Base-by-base conservation (phyloP, 2,113 vertebrate species). In the Oncorhynchus mykiss region DNA sequence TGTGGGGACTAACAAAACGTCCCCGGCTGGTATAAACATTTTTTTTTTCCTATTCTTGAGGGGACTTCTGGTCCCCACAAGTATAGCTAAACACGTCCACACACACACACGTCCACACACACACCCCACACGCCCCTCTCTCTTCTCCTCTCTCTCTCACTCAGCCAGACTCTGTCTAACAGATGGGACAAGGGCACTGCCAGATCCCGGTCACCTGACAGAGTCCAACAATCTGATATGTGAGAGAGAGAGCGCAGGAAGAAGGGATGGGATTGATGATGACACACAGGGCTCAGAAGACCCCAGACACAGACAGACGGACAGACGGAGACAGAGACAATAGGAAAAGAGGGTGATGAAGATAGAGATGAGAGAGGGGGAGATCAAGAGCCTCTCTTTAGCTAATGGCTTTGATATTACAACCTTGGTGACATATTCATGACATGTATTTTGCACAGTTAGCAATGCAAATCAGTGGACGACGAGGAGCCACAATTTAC, bases 141-240 rank as follows among this genome's bases (percentile, higher is more conserved):
- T 68, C 51, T 18, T 31, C 7, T 13, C 27, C 45, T 48, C 27
- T 31, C 0, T 6, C 64, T 72, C 65, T 51, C 74, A 49, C 67
- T 74, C 74, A 71, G 77, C n/a, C 31, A 45, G 54, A 80, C 68
- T 72, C 57, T 45, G 24, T 77, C 80, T 75, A 80, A 86, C 88
- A 91, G 89, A 88, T 84, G 72, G 71, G 87, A 86, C 34, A 78
- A 71, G 71, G 70, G 49, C 74, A 49, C 22, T 73, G 81, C 80
- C 80, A 90, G 71, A 67, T 78, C 75, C 29, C 5, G 71, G 70
- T 77, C 80, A 80, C 81, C 67, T 65, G 80, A 78, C 48, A 80
- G 62, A 45, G 78, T 64, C 80, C 82, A 80, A 82, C 81, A 78
- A 67, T 86, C 79, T 84, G 80, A 87, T 73, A 78, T 16, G 70